phyloP scores from a whole-genome alignment of 2,888 invertebrate genomes.

The Eilema griseolum region DNA sequence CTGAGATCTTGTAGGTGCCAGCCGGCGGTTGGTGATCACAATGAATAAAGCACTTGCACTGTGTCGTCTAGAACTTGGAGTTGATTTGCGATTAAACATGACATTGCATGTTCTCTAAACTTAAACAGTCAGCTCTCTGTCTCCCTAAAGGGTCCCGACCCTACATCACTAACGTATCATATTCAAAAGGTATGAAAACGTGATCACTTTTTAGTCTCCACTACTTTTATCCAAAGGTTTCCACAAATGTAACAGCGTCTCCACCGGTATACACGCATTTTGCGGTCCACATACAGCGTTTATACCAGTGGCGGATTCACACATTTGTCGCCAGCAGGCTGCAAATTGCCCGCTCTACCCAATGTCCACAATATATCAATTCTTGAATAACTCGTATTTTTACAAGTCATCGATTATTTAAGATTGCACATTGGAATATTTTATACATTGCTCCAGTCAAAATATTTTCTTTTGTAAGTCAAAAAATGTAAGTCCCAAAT shows the following conservation, averaged over 20 bases:
- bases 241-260: too few species aligned
- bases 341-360: too few species aligned
- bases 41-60: neutral
- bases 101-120: neutral
- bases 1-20: slow-evolving; percentile 1
- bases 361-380: neutral
- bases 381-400: neutral
- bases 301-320: neutral
- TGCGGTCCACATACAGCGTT: neutral
- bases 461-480: too few species aligned
- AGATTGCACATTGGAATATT: too few species aligned
- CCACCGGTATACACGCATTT: neutral
- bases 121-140: neutral
- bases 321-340: neutral
- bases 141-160: neutral
- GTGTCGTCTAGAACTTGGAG: neutral
- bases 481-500: neutral
- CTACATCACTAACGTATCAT: neutral
- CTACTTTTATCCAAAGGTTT: neutral
- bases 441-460: too few species aligned
- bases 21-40: neutral
- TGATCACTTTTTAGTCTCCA: neutral
- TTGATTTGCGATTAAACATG: neutral
- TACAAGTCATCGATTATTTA: too few species aligned
- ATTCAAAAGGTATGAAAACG: neutral